A percentile compares a stretch with the other conserved stretches of the same genome.
phyloP scores from a whole-genome alignment of 2,888 invertebrate genomes.

The Dendrolimus houi region DNA sequence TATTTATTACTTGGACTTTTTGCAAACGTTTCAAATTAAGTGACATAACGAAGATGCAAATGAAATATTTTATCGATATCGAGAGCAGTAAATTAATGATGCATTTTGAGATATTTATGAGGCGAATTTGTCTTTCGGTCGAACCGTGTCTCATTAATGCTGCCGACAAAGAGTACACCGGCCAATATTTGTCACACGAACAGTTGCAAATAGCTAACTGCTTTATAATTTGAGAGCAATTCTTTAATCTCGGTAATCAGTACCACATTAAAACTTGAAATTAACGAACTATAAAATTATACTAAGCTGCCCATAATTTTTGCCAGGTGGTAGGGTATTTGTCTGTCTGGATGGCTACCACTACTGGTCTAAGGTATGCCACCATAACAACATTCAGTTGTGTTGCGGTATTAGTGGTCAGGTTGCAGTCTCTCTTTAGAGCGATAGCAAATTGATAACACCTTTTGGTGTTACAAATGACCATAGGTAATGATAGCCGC shows the following conservation, averaged over 20 bases:
- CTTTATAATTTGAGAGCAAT: slow-evolving; percentile 30
- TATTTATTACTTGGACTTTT: slow-evolving; percentile 14
- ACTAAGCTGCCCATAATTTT: too few relatives aligned
- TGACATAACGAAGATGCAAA: slow-evolving; percentile 52
- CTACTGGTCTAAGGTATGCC: too few relatives aligned
- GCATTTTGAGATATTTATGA: slow-evolving; percentile 64
- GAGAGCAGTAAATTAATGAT: slow-evolving; percentile 57
- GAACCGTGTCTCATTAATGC: slow-evolving; percentile 58
- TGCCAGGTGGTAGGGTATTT: too few relatives aligned
- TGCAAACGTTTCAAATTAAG: slow-evolving; percentile 12
- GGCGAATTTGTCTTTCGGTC: slow-evolving; percentile 63
- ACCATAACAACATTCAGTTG: too few relatives aligned
- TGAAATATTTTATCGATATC: slow-evolving; percentile 62
- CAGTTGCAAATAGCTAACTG: slow-evolving; percentile 63
- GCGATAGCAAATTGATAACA: too few relatives aligned
- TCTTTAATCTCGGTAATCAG: slow-evolving; percentile 10
- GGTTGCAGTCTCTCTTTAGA: too few relatives aligned
- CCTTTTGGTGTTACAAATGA: too few relatives aligned
- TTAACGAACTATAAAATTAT: too few relatives aligned
- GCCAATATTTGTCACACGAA: slow-evolving; percentile 58
- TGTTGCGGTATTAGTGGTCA: too few relatives aligned
- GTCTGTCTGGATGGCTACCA: too few relatives aligned
- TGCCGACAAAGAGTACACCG: slow-evolving; percentile 59
- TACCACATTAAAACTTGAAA: neutral
- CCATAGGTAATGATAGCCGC: too few relatives aligned